Evolutionary conservation across 2,113 vertebrate species (phyloP), one percentile per base, ranked within the genome.

Genomic region (Aphyosemion australe): DNA sequence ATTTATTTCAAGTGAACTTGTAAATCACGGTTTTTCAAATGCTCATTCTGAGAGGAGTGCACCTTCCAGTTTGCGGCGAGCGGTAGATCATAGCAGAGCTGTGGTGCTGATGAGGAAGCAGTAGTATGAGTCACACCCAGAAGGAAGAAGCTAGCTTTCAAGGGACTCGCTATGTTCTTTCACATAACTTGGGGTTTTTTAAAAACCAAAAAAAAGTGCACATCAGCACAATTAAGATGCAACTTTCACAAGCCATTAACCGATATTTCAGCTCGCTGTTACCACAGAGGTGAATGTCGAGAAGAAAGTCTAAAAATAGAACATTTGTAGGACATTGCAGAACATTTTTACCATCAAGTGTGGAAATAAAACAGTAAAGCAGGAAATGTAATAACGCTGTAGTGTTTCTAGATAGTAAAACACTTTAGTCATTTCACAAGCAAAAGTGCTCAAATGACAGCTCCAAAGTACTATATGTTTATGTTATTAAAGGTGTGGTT

Each of bases 181-280:
- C 77, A 80, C 75, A 85, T 77, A 76, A 84, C 80, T 75, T 78
- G 34, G 6, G n/a, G 16, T 11, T 55, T 72, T 73, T 67, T 14
- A 1, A 32, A 19, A 34, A 15, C 21, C 13, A 5, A 12, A 42
- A 47, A 7, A 72, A 66, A 58, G 15, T 32, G 52, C 61, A 61
- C 59, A 84, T 88, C 86, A 89, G 87, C 87, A 89, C 16, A 69
- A 84, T 74, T 16, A 5, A 79, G 61, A 52, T 60, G 59, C 37
- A 69, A 86, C 85, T 91, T 90, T 90, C 90, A 89, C 88, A 90
- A 90, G 82, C 18, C 55, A 79, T 77, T 65, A 80, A 83, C 83
- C 12, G 48, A 79, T 79, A 73, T 88, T 88, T 87, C 85, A 64
- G 39, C 85, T 87, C 12, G 2, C 57, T 73, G 85, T 89, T 84